Evolutionary conservation across 2,113 vertebrate species (phyloP), one percentile per base, ranked within the genome.

Genomic region (Colius striatus): DNA sequence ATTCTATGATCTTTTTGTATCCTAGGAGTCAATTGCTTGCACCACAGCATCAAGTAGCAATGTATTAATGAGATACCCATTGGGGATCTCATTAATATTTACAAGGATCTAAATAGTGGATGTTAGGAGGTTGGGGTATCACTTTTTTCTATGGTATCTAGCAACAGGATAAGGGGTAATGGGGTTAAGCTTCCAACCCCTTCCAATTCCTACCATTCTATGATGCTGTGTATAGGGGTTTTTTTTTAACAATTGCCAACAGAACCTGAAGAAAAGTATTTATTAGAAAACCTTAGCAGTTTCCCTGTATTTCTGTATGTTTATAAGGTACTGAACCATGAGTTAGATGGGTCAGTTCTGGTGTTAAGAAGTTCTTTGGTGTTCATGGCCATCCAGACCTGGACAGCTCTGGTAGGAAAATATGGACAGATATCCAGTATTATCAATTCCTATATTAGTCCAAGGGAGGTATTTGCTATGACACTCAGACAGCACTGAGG

Each of bases 391-490:
- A 50, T 50, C 27, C 14, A 30, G 18, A 45, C 19, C 45, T 60
- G 74, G 25, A 65, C 7, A 25, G 6, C 11, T 71, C 55, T 34
- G 13, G 27, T 16, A 30, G 27, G 26, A 70, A 22, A 60, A 50
- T 0, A 3, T 79, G 23, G 2, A 2, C 13, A n/a, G 15, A 21
- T 6, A 50, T 13, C 10, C 18, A 51, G 11, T 25, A 30, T 57
- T 71, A 25, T 32, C 57, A 17, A 7, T 53, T 57, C 5, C 11
- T 18, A 16, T 7, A 62, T 25, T 9, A 58, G 11, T 22, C 32
- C 2, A 3, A 53, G 29, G n/a, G 25, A 34, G 23, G 2, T 34
- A 41, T 70, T 63, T 58, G 25, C 36, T 10, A 15, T 45, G 29
- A 36, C 5, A 13, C 5, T 43, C 16, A 61, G 14, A 38, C 17